Evolutionary conservation across 2,888 invertebrate species (phyloP).

Genomic region (Julus scanicus): DNA sequence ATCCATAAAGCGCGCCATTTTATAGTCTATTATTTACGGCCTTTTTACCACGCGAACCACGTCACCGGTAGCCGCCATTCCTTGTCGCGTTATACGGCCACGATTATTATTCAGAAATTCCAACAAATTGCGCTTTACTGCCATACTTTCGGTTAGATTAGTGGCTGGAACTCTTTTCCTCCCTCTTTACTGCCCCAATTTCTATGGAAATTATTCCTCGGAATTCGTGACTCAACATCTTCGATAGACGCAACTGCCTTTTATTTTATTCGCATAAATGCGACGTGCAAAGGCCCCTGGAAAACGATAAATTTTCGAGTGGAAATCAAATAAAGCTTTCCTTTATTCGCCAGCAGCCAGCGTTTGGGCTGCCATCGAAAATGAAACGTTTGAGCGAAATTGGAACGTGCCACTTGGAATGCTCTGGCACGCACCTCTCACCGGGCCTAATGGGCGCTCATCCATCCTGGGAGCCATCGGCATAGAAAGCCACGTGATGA

Average conservation of each 20-base stretch:
- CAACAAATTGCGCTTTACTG: constrained; percentile 27
- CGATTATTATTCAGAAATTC: constrained; percentile 26
- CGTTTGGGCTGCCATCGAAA: background rate
- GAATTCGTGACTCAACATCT: constrained; percentile 33
- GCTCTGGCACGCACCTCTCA: constrained; percentile 15
- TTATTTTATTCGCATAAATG: constrained; percentile 28
- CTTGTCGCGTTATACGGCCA: background rate
- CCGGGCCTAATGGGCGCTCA: constrained; percentile 17
- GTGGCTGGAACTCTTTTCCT: background rate
- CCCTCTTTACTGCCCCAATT: constrained; percentile 33
- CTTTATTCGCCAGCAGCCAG: constrained; percentile 22
- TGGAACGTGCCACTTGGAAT: constrained; percentile 12
- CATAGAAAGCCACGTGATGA: constrained; percentile 18
- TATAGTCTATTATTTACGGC: constrained; percentile 26
- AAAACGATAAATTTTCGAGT: constrained; percentile 28
- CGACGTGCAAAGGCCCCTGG: constrained; percentile 3
- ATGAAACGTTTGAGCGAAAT: constrained; percentile 3
- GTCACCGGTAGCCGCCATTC: constrained; percentile 22
- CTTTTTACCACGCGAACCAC: background rate
- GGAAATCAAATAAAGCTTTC: constrained; percentile 27
- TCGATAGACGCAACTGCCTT: constrained; percentile 10
- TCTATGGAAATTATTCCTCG: constrained; percentile 15
- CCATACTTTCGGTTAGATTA: constrained; percentile 28
- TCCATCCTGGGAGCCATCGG: constrained; percentile 22
- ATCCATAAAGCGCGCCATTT: constrained; percentile 22